Evolutionary conservation across 2,797 vertebrate species (phyloP).

Genomic region (Gila robusta): DNA sequence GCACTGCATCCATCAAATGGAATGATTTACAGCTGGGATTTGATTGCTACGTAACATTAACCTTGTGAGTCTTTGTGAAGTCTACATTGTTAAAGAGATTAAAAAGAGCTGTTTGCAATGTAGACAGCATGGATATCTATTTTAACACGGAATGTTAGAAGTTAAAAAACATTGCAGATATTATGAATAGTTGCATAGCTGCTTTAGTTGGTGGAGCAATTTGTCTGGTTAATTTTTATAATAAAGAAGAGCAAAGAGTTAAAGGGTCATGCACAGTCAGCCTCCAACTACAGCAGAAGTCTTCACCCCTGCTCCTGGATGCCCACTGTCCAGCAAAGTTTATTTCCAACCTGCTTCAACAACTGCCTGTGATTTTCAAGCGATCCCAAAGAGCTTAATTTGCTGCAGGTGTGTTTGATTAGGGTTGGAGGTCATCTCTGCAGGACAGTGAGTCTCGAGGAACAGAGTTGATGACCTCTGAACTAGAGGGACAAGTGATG

Average conservation of each 20-base stretch:
- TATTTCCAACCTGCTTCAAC: background rate
- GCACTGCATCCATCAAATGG: conserved; percentile 59
- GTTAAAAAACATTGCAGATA: background rate
- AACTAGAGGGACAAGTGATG: background rate
- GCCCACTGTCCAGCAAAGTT: background rate
- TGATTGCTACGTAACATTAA: conserved; percentile 23
- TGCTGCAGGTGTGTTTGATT: background rate
- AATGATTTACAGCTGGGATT: conserved; percentile 50
- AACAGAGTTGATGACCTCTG: background rate
- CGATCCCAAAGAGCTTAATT: background rate
- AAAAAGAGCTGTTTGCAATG: conserved; percentile 15
- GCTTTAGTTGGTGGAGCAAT: background rate
- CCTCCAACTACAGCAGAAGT: background rate
- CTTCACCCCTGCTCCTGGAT: background rate
- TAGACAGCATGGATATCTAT: conserved; percentile 3
- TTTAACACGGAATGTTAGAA: background rate
- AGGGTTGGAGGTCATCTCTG: background rate
- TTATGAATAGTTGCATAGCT: background rate
- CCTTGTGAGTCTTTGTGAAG: conserved; percentile 1
- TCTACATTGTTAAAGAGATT: background rate
- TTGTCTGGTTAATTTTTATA: background rate
- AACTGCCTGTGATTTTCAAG: background rate
- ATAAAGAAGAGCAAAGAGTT: background rate
- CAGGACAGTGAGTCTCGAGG: too few species aligned
- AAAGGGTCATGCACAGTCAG: background rate